Evolutionary conservation across 2,888 invertebrate genomes (phyloP).

Genomic region (Phrixothrix hirtus): DNA sequence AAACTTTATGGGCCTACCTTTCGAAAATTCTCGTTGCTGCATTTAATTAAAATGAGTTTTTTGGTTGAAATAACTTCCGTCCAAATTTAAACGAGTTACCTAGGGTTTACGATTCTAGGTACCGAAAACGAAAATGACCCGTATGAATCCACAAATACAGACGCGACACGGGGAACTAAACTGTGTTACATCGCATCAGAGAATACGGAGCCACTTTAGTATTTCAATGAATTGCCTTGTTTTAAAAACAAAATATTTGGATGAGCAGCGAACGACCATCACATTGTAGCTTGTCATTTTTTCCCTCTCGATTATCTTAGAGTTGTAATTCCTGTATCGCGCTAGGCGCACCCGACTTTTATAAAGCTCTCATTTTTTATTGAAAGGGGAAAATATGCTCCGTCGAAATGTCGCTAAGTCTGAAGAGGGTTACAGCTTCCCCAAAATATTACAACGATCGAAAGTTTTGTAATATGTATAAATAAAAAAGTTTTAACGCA

Average conservation of each 20-base stretch:
- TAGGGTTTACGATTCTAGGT: conserved; percentile 2
- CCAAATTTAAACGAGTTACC: conserved; percentile 7
- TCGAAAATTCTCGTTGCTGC: too few relatives aligned
- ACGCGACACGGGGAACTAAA: background rate
- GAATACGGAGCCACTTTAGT: conserved; percentile 1
- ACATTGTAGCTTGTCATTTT: conserved; percentile 2
- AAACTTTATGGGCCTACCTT: too few relatives aligned
- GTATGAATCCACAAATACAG: conserved; percentile 1
- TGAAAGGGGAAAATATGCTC: conserved; percentile 9
- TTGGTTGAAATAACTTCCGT: conserved; percentile 9
- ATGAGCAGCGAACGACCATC: conserved; percentile 1
- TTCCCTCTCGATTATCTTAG: background rate
- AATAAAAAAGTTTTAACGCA: conserved; percentile 11
- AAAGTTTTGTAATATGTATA: conserved; percentile 25
- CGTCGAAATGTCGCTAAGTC: conserved; percentile 15
- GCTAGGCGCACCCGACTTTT: conserved; percentile 4
- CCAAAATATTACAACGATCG: conserved; percentile 15
- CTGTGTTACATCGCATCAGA: background rate
- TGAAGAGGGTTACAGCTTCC: conserved; percentile 20
- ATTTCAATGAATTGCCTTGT: conserved; percentile 8
- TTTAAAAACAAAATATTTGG: conserved; percentile 11
- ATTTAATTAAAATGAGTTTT: conserved; percentile 10
- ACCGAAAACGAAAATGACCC: conserved; percentile 4
- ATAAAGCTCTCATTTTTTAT: conserved; percentile 18
- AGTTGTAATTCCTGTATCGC: conserved; percentile 9